These are phyloP conservation scores for Sebastes kiyomatsui DNA, from an alignment of 2,797 vertebrate genomes.

Conservation along the genomic window DNA sequence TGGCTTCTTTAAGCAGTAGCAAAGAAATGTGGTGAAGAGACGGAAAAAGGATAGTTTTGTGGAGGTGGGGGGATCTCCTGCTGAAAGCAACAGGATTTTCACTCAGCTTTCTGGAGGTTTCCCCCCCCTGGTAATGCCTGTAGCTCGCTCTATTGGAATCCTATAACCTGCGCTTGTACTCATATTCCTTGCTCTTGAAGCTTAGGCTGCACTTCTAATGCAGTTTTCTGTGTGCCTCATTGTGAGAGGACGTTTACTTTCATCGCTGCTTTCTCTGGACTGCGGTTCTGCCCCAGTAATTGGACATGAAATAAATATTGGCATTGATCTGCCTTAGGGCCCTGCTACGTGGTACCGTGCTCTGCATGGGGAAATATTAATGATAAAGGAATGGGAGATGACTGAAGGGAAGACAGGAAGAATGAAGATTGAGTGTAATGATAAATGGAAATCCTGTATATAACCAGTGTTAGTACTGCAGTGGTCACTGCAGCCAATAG, in stretches of 20 bases:
- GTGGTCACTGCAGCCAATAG: not conserved
- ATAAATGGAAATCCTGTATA: not conserved
- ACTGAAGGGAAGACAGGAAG: not conserved
- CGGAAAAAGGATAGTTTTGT: not conserved
- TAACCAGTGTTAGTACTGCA: not conserved
- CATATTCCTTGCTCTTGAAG: conserved; percentile 33
- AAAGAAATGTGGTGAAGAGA: conserved; percentile 6
- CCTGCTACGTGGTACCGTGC: conserved; percentile 10
- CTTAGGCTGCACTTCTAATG: conserved; percentile 49
- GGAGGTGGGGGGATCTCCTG: not conserved
- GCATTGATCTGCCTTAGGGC: conserved; percentile 61
- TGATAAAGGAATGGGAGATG: not conserved
- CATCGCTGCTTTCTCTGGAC: conserved; percentile 25
- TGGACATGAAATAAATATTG: conserved; percentile 72
- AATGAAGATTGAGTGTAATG: not conserved
- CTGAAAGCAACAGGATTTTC: conserved; percentile 47
- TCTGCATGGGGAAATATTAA: conserved; percentile 36
- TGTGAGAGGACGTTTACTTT: conserved; percentile 45
- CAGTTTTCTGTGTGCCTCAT: conserved; percentile 12
- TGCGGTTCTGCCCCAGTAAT: conserved; percentile 46
- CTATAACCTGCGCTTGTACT: conserved; percentile 56
- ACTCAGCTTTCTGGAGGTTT: conserved; percentile 39
- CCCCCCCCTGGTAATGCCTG: conserved; percentile 47
- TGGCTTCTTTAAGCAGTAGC: not conserved
- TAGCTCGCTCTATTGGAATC: conserved; percentile 52